Base-by-base conservation (phyloP, 2,888 invertebrate species). In the Eurytoma adleriae region DNA sequence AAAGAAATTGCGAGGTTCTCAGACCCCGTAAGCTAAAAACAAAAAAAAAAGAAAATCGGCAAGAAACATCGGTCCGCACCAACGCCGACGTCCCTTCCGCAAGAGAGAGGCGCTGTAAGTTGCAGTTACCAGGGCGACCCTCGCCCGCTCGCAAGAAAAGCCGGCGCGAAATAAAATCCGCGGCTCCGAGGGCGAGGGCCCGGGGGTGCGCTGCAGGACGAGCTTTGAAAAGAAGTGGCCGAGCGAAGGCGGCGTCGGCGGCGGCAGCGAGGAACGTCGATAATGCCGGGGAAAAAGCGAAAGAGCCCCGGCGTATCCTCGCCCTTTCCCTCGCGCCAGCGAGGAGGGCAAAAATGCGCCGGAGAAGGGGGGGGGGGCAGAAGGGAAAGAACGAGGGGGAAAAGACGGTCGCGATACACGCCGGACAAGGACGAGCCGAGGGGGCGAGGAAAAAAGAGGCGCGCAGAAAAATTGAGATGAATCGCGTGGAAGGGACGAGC, bases 281-380 rank as follows among this genome's bases (percentile, higher is more conserved):
- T 90, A 90, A 89, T 87, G 89, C 86, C 83, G 89, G 87, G 89
- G 89, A 89, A 90, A 89, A 87, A 88, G 40, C 69, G 69, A 87
- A 86, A 87, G 89, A 87, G 87, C 85, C 48, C 86, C 80, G 40
- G 66, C 64, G 83, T 74, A 62, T 70, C 16, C 5, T 14, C 20
- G 54, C 3, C 56, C 27, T 3, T n/a, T 30, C 61, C 54, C 13
- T 27, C n/a, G 71, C 52, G 77, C 80, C 78, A 75, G 56, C 59
- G 78, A 72, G 30, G 70, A 71, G 78, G n/a, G 50, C 20, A 72
- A 16, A 62, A 18, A 18, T 18, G 27, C 16, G 40, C 14, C 30
- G 57, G 16, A 4, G 18, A 73, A 57, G 3, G 30, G 12, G 24
- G 30, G 20, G 13, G 16, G 61, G 48, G 57, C 24, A 67, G 54